Percentiles rank a stretch among this genome's conserved stretches.
Conservation (phyloP, 2,888 invertebrate genomes). For the Galeruca laticollis region DNA sequence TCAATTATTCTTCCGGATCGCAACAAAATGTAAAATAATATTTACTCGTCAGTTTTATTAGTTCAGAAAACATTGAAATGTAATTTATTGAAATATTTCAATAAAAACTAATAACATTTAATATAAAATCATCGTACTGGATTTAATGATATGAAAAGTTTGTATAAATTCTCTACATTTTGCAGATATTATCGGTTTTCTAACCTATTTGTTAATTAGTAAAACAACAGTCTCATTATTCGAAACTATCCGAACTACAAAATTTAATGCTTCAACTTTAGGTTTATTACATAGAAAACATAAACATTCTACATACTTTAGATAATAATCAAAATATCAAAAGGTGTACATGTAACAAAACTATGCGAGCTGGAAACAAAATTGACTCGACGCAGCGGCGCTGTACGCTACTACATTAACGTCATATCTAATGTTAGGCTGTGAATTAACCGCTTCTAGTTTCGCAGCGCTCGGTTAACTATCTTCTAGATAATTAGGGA, state of each 20-base stretch:
- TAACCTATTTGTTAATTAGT: not conserved
- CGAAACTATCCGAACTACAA: not conserved
- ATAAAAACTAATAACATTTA: not conserved
- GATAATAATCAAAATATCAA: not conserved
- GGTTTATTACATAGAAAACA: not conserved
- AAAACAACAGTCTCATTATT: not conserved
- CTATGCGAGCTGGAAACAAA: constrained; percentile 15
- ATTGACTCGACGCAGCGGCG: constrained; percentile 10
- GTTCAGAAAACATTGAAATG: too few species aligned
- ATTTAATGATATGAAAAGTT: not conserved
- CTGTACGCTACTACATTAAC: not conserved
- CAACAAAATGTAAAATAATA: too few species aligned
- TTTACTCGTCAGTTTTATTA: too few species aligned
- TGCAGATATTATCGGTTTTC: not conserved
- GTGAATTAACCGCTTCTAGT: constrained; percentile 9
- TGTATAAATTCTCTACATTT: not conserved
- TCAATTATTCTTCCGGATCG: too few species aligned
- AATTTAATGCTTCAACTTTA: constrained; percentile 4
- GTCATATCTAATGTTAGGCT: not conserved
- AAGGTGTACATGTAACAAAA: not conserved
- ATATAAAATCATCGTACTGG: too few species aligned
- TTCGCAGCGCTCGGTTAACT: not conserved
- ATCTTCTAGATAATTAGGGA: constrained; percentile 10
- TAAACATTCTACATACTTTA: constrained; percentile 6
- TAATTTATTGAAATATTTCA: not conserved